These are phyloP conservation scores for Drosophila athabasca DNA, from an alignment of 1,140 invertebrate genomes.

Conservation along the genomic window DNA sequence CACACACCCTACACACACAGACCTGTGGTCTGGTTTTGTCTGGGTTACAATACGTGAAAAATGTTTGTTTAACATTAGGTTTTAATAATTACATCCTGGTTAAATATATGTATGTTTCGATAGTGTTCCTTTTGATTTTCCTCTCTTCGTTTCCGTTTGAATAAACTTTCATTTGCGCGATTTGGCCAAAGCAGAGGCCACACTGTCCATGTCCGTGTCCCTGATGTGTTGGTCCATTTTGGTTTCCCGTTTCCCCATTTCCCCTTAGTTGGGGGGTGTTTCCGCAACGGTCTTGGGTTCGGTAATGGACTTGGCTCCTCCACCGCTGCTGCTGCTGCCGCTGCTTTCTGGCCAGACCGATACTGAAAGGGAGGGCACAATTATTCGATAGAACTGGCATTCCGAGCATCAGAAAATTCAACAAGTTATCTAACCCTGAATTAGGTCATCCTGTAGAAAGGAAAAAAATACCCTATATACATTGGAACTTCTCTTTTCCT, in stretches of 20 bases:
- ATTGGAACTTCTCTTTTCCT: too few relatives aligned
- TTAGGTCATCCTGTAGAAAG: too few relatives aligned
- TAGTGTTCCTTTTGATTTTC: constrained; percentile 37
- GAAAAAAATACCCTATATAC: too few relatives aligned
- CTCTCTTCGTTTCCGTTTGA: constrained; percentile 13
- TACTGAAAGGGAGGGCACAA: constrained; percentile 54
- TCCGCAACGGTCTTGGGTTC: constrained; percentile 32
- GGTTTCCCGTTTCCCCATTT: not conserved
- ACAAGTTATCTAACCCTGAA: constrained; percentile 1
- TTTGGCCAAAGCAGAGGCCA: constrained; percentile 58
- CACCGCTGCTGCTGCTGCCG: constrained; percentile 54
- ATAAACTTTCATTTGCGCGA: constrained; percentile 32
- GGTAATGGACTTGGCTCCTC: constrained; percentile 36
- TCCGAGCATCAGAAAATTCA: not conserved
- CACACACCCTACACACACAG: constrained; percentile 17
- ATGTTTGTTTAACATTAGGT: constrained; percentile 59
- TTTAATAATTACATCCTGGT: constrained; percentile 64
- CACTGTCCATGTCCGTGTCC: not conserved
- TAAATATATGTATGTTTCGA: constrained; percentile 50
- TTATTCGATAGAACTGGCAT: constrained; percentile 4
- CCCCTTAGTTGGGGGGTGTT: constrained; percentile 24
- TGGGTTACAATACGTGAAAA: constrained; percentile 41
- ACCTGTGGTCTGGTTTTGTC: constrained; percentile 39
- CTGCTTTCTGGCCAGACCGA: constrained; percentile 68
- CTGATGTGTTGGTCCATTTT: constrained; percentile 36